Evolutionary conservation across 2,888 invertebrate species (phyloP).

Genomic region (Girardia tigrina): DNA sequence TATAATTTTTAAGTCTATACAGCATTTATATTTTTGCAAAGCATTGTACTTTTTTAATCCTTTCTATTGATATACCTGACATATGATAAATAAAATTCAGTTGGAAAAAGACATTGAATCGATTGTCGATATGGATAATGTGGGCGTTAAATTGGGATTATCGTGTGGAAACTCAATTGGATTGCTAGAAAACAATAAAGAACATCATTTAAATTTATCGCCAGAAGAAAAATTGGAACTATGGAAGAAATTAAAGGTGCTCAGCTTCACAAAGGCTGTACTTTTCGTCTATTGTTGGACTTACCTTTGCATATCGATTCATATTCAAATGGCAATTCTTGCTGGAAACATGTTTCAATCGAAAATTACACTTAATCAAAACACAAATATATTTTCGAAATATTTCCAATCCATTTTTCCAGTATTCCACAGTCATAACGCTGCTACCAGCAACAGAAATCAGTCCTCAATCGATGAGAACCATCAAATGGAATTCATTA

Average conservation of each 20-base stretch:
- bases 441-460: too few species aligned
- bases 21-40: too few species aligned
- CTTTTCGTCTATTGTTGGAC: background rate
- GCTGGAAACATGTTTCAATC: background rate
- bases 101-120: slow-evolving; percentile 6
- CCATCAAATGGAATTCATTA: background rate
- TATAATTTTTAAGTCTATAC: too few species aligned
- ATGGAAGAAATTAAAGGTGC: background rate
- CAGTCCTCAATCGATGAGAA: background rate
- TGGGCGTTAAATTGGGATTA: background rate
- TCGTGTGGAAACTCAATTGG: background rate
- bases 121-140: background rate
- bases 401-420: background rate
- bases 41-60: too few species aligned
- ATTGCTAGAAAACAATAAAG: background rate
- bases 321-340: slow-evolving; percentile 3
- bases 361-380: background rate
- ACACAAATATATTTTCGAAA: background rate
- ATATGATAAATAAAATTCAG: too few species aligned
- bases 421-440: too few species aligned
- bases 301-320: background rate
- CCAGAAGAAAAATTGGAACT: background rate
- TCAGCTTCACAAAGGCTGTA: background rate
- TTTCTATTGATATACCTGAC: too few species aligned
- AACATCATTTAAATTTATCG: background rate